A percentile compares a stretch with the other conserved stretches of the same genome.
These are phyloP conservation scores for Diarsia dahlii DNA, from an alignment of 2,888 invertebrate genomes.

Conservation along the genomic window DNA sequence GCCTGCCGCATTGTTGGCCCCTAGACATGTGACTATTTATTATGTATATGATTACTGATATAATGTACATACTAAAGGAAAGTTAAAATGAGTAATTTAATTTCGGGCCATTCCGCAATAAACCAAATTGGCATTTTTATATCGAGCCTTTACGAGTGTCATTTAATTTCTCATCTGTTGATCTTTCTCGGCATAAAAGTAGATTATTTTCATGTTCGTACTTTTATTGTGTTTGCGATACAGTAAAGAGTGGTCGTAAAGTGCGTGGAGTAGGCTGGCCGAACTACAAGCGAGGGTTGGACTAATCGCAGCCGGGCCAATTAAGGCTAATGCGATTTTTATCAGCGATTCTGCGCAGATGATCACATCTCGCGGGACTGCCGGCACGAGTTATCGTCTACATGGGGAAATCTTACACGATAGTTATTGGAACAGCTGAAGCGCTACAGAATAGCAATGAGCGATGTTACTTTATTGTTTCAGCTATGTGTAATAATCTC, in stretches of 20 bases:
- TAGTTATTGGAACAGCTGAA: conserved; percentile 38
- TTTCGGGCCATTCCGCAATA: conserved; percentile 13
- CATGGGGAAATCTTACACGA: conserved; percentile 59
- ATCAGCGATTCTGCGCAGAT: conserved; percentile 66
- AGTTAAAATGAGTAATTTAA: conserved; percentile 28
- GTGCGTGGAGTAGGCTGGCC: conserved; percentile 36
- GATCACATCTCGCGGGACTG: conserved; percentile 57
- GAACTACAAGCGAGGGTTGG: conserved; percentile 37
- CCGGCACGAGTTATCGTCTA: conserved; percentile 50
- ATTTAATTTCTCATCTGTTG: conserved; percentile 62
- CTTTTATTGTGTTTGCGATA: conserved; percentile 58
- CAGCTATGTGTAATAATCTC: conserved; percentile 7
- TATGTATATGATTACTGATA: conserved; percentile 4
- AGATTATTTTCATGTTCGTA: conserved; percentile 58
- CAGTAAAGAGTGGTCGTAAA: conserved; percentile 60
- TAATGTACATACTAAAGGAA: conserved; percentile 28
- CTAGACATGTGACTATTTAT: too few relatives aligned
- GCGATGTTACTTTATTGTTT: conserved; percentile 35
- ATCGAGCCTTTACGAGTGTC: conserved; percentile 41
- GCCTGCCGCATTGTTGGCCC: too few relatives aligned
- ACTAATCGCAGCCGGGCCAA: conserved; percentile 68
- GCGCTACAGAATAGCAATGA: conserved; percentile 39
- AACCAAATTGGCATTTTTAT: conserved; percentile 37
- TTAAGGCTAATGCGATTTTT: conserved; percentile 76
- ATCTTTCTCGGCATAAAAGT: conserved; percentile 52